These are phyloP conservation scores for Agapornis roseicollis DNA, from an alignment of 2,113 vertebrate species.

Conservation along the genomic window DNA sequence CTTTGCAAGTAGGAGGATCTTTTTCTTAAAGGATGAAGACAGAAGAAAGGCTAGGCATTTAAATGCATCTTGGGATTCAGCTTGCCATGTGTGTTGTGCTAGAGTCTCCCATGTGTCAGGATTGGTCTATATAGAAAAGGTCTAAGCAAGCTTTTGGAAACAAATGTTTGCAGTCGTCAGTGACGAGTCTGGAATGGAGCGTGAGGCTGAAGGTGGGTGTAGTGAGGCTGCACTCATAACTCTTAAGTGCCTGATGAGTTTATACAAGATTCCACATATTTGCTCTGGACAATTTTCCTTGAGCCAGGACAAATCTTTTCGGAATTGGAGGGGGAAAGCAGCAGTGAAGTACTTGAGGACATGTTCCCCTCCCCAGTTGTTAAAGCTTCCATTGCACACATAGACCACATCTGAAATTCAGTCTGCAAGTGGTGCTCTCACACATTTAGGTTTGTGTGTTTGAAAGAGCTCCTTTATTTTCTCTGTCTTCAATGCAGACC, in stretches of 20 bases:
- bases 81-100: background rate
- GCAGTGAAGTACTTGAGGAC: background rate
- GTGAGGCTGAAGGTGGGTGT: background rate
- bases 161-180: background rate
- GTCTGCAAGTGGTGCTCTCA: background rate
- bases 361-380: background rate
- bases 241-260: background rate
- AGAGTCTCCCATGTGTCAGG: background rate
- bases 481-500: conserved; percentile 73
- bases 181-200: background rate
- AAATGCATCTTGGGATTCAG: background rate
- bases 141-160: background rate
- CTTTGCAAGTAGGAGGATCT: conserved; percentile 15
- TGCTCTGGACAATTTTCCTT: background rate
- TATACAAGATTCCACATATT: background rate
- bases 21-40: background rate
- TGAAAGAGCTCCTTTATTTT: background rate
- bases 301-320: background rate
- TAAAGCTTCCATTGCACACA: background rate
- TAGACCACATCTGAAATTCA: background rate
- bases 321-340: background rate
- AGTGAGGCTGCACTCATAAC: background rate
- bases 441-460: background rate
- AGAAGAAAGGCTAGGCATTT: background rate
- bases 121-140: background rate